Evolutionary conservation across 2,113 vertebrate genomes (phyloP), one percentile per base, ranked within the genome.

Genomic region (Mobula birostris): DNA sequence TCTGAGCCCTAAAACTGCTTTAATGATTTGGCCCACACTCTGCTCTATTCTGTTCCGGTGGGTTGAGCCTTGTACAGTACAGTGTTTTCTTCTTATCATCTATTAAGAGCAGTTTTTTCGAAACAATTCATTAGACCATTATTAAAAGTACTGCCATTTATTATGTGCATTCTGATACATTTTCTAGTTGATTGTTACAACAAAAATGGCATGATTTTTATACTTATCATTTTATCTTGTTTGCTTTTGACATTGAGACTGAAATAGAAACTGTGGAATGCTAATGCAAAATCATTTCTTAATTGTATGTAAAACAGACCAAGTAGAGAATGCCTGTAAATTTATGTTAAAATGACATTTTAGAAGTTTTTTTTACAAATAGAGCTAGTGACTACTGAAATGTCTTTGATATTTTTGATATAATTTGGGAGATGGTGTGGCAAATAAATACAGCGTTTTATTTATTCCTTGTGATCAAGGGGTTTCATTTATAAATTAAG

Each of bases 331-430:
- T 74, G 70, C 91, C 40, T 93, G 91, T 93, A 93, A 93, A 93
- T 93, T 93, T 93, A 74, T 93, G 91, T 93, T 93, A 72, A 93
- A 93, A 93, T 74, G 21, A 93, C 91, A 93, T 93, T 93, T 93
- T 93, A 93, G 91, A 93, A 56, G 66, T 12, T 93, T 93, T 93
- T 93, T 74, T 74, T 74, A 93, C 91, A 93, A 93, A 74, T 74
- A 74, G 68, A 76, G 36, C 36, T 93, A 93, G 91, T 72, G 63
- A 92, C 90, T 92, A 74, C 68, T 92, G 90, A 92, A 92, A 74
- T 92, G 90, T 93, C 91, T 93, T 93, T 93, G 91, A 93, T 93
- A 93, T 93, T 93, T 93, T 93, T 93, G 91, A 93, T 93, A 93
- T 93, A 93, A 93, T 93, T 93, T 93, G 91, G 91, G 91, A 93